Evolutionary conservation across 2,797 vertebrate species (phyloP).

Genomic region (Valencia hispanica): DNA sequence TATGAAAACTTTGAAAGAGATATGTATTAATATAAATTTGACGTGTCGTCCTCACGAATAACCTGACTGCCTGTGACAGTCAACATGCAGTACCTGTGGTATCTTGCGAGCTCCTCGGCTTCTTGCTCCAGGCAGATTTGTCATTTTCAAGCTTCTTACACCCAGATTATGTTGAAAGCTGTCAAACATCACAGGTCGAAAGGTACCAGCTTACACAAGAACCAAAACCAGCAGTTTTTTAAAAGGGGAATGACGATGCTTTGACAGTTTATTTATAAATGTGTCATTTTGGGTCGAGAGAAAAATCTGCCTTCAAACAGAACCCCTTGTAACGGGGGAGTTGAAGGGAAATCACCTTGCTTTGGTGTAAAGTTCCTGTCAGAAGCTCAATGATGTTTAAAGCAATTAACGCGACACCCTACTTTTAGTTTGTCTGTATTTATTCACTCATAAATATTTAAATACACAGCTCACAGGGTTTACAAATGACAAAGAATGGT

Average conservation of each 20-base stretch:
- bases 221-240: constrained; percentile 29
- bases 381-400: neutral
- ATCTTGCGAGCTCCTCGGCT: constrained; percentile 34
- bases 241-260: constrained; percentile 18
- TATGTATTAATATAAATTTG: constrained; percentile 1
- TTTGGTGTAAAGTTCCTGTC: neutral
- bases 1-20: constrained; percentile 7
- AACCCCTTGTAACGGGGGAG: neutral
- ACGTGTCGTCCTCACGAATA: neutral
- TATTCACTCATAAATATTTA: neutral
- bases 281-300: constrained; percentile 12
- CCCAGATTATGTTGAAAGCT: constrained; percentile 59
- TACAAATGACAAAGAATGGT: neutral
- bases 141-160: constrained; percentile 62
- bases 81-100: constrained; percentile 17
- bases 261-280: constrained; percentile 20
- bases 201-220: constrained; percentile 20
- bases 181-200: constrained; percentile 56
- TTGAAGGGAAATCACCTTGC: constrained; percentile 3
- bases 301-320: neutral
- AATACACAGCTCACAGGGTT: neutral
- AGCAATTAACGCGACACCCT: constrained; percentile 12
- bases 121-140: constrained; percentile 54
- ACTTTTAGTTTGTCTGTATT: neutral
- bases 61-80: constrained; percentile 30